Conservation (phyloP, 2,797 vertebrate species). For the Parotocinclus haroldoi region DNA sequence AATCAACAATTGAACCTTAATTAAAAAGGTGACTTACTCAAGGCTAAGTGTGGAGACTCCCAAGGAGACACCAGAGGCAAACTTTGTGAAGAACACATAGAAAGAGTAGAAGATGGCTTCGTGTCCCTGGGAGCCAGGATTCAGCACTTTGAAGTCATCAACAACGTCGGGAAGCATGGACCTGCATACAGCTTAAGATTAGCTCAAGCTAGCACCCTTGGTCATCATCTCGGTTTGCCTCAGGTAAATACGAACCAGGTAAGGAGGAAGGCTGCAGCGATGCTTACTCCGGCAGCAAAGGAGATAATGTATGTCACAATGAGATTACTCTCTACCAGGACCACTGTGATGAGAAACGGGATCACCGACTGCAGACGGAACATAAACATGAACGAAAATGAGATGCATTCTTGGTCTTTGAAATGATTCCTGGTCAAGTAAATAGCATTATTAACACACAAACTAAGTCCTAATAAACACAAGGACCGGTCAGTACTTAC, state of each 20-base stretch:
- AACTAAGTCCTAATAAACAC: not conserved
- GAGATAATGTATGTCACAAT: slow-evolving; percentile 85
- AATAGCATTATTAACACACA: no score
- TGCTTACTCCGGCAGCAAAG: slow-evolving; percentile 83
- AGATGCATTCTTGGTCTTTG: not conserved
- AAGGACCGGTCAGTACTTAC: slow-evolving; percentile 70
- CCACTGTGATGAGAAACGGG: slow-evolving; percentile 87
- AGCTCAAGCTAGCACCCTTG: not conserved
- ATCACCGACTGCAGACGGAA: slow-evolving; percentile 76
- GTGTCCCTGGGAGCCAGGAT: slow-evolving; percentile 79
- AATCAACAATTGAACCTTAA: not conserved
- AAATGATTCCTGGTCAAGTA: no score
- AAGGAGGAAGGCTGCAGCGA: slow-evolving; percentile 89
- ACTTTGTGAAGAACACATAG: slow-evolving; percentile 98
- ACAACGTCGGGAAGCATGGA: slow-evolving; percentile 96
- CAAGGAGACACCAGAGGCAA: slow-evolving; percentile 90
- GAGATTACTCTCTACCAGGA: slow-evolving; percentile 78
- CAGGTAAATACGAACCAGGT: slow-evolving; percentile 80
- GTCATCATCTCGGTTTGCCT: not conserved
- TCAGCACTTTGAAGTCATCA: slow-evolving; percentile 90
- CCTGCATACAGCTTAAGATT: slow-evolving; percentile 63
- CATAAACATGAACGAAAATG: slow-evolving; percentile 19
- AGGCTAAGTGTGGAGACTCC: slow-evolving; percentile 95
- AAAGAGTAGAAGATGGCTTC: slow-evolving; percentile 98
- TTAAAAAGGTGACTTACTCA: slow-evolving; percentile 75